Conservation (phyloP, 1,140 invertebrate genomes). For the Aphelinus atriplicis region DNA sequence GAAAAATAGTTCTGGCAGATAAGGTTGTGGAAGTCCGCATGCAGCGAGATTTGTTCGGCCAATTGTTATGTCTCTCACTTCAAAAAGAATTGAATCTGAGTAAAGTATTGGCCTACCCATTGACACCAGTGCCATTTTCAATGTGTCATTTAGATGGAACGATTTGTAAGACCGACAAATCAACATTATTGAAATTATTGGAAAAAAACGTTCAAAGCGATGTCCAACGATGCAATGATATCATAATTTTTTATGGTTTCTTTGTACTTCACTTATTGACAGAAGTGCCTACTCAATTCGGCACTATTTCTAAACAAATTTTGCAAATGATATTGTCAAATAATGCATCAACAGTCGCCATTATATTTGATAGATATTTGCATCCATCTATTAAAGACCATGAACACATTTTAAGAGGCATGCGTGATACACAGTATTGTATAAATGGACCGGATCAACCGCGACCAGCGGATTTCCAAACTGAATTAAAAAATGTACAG, state of each 20-base stretch:
- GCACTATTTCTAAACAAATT: conserved; percentile 23
- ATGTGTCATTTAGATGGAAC: conserved; percentile 52
- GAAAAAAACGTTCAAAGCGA: conserved; percentile 37
- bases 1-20: conserved; percentile 25
- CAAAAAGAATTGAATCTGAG: conserved; percentile 42
- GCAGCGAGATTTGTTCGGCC: conserved; percentile 49
- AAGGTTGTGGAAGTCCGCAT: conserved; percentile 29
- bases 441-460: too few species aligned
- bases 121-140: conserved; percentile 48
- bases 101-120: conserved; percentile 38
- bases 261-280: neutral
- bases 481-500: too few species aligned
- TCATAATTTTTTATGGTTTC: neutral
- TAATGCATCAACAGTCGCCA: conserved; percentile 7
- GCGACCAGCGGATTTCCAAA: too few species aligned
- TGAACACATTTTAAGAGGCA: conserved; percentile 32
- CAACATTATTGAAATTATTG: conserved; percentile 43
- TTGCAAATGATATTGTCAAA: conserved; percentile 3
- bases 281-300: conserved; percentile 39
- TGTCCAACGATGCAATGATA: neutral
- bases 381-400: conserved; percentile 42
- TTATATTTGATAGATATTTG: conserved; percentile 38
- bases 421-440: too few species aligned
- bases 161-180: conserved; percentile 51
- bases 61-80: conserved; percentile 42